Base-by-base conservation (phyloP, 1,140 invertebrate species). In the Drosophila tristis region DNA sequence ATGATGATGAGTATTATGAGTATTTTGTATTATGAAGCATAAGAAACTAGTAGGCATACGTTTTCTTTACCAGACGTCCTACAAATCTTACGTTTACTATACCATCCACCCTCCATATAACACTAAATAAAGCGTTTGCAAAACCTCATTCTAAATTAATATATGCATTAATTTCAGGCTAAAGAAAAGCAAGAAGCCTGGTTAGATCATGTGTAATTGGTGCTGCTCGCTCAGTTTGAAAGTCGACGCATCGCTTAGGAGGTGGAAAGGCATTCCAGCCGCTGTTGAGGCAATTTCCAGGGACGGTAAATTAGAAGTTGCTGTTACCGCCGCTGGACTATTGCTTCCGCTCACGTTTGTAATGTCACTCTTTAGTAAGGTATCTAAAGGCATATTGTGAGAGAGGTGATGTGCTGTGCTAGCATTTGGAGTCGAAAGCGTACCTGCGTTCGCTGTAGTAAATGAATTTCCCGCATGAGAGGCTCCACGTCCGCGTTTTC, bases 241-340 rank as follows among this genome's bases (percentile, higher is more conserved):
- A 26, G 82, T 66, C 13, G 82, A 74, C 74, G 82, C 74, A 72
- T 87, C 80, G 95, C 94, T 55, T 94, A 96, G 91, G 95, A 95
- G 84, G 95, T 95, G 94, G 95, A 95, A 92, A 95, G 95, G 92
- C 94, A 96, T 47, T 94, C 95, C 43, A 93, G 95, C 91, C 94
- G 95, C 92, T 4, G 95, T 23, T 7, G 95, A 20, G 94, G 93
- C 20, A 5, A 91, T 80, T 35, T 87, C 84, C 23, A 80, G 20
- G 1, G 74, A 47, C 6, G 78, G 67, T 20, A 74, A 54, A 45
- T 67, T 59, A 0, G 64, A 56, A 0, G 74, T 59, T 9, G 73
- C 58, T 3, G 61, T 75, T 6, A 44, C 51, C 2, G 63, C 23
- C 20, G 57, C 57, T 13, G 72, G 63, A 53, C 49, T 48, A 43